Conservation (phyloP, 2,888 invertebrate genomes). For the Acanthosepion esculentum region DNA sequence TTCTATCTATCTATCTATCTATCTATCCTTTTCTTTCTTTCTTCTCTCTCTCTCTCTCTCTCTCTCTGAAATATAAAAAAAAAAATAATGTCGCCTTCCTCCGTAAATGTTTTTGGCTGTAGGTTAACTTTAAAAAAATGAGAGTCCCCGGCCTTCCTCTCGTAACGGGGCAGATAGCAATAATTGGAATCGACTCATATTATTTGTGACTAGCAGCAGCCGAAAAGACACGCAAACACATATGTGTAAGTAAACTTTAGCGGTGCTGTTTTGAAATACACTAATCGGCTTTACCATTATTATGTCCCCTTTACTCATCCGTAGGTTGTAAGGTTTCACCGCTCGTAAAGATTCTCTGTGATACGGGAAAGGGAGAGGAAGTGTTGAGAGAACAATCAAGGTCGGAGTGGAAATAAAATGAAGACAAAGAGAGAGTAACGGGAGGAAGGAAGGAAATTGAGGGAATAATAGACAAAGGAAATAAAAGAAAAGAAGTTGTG, state of each 20-base stretch:
- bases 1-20: no score
- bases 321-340: background rate
- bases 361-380: background rate
- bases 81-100: background rate
- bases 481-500: background rate
- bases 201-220: no score
- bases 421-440: background rate
- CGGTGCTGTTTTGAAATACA: no score
- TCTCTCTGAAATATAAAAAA: background rate
- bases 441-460: background rate
- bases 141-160: background rate
- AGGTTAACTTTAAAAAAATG: background rate
- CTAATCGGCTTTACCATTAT: background rate
- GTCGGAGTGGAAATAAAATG: background rate
- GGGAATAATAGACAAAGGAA: background rate
- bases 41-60: background rate
- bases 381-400: no score
- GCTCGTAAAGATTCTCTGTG: background rate
- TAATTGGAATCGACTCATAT: background rate
- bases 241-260: no score
- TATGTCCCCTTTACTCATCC: constrained; percentile 17
- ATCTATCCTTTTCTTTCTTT: no score
- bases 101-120: background rate
- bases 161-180: background rate
- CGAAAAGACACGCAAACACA: no score